Conservation (phyloP, 2,888 invertebrate species). For the Lasioglossum vierecki region DNA sequence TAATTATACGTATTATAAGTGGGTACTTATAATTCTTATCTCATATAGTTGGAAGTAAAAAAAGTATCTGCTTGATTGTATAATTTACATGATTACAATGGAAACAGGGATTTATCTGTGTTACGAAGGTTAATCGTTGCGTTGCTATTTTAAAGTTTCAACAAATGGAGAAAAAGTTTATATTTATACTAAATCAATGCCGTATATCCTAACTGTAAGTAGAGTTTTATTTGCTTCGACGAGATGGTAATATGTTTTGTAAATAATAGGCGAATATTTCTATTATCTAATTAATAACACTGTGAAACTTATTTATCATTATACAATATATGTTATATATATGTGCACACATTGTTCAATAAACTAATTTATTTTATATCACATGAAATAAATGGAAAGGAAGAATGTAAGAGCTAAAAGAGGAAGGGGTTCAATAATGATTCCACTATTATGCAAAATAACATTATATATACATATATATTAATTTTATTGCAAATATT, state of each 20-base stretch:
- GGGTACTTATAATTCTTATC: slow-evolving; percentile 23
- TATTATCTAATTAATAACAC: slow-evolving; percentile 16
- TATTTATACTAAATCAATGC: slow-evolving; percentile 25
- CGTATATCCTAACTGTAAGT: background rate
- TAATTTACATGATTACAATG: slow-evolving; percentile 23
- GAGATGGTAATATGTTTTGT: slow-evolving; percentile 13
- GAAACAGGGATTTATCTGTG: slow-evolving; percentile 16
- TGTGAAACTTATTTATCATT: slow-evolving; percentile 36
- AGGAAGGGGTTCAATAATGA: slow-evolving; percentile 11
- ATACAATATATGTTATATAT: background rate
- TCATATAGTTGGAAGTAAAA: slow-evolving; percentile 15
- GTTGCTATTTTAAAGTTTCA: slow-evolving; percentile 20
- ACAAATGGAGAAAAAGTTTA: slow-evolving; percentile 14
- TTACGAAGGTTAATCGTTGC: slow-evolving; percentile 12
- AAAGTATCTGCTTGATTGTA: slow-evolving; percentile 6
- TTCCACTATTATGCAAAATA: slow-evolving; percentile 43
- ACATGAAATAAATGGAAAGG: background rate
- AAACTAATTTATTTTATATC: slow-evolving; percentile 32
- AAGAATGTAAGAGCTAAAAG: background rate
- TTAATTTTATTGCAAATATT: slow-evolving; percentile 62
- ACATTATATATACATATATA: slow-evolving; percentile 48
- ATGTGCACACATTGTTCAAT: slow-evolving; percentile 21
- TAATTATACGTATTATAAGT: slow-evolving; percentile 16
- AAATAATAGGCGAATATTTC: slow-evolving; percentile 23
- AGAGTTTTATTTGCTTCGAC: slow-evolving; percentile 10